These are phyloP conservation scores for Helarctos malayanus DNA, from an alignment of 2,797 vertebrate species.

Conservation along the genomic window DNA sequence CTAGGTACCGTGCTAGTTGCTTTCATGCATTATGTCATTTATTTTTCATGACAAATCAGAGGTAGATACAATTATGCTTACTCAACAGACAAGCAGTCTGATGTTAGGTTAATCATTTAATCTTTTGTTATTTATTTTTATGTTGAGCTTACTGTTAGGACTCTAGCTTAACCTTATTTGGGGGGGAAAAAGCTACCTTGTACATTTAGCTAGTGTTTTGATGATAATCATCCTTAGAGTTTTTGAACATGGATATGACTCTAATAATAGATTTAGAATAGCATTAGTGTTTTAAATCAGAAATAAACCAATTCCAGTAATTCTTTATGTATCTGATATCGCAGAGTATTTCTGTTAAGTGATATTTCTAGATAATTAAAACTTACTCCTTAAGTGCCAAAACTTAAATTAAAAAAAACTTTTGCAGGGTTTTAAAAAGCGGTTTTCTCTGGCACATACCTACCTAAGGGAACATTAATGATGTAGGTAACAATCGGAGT, in stretches of 20 bases:
- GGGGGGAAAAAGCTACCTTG: neutral
- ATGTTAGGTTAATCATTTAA: neutral
- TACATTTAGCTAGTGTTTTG: neutral
- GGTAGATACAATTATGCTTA: neutral
- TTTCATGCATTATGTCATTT: neutral
- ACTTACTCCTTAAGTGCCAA: neutral
- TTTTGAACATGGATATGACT: neutral
- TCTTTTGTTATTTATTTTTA: neutral
- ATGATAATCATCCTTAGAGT: neutral
- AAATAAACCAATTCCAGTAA: neutral
- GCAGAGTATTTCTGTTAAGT: neutral
- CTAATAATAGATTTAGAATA: conserved; percentile 6
- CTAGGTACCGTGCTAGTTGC: neutral
- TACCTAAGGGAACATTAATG: neutral
- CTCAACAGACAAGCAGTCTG: neutral
- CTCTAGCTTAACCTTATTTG: neutral
- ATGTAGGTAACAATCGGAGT: too few relatives aligned
- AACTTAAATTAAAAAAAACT: neutral
- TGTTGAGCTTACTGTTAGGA: neutral
- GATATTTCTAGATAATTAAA: neutral
- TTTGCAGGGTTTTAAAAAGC: neutral
- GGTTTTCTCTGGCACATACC: neutral
- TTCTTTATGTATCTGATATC: neutral
- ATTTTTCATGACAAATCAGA: conserved; percentile 10
- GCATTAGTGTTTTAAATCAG: neutral